Conservation (phyloP, 1,140 invertebrate genomes). For the Heterodera schachtii region DNA sequence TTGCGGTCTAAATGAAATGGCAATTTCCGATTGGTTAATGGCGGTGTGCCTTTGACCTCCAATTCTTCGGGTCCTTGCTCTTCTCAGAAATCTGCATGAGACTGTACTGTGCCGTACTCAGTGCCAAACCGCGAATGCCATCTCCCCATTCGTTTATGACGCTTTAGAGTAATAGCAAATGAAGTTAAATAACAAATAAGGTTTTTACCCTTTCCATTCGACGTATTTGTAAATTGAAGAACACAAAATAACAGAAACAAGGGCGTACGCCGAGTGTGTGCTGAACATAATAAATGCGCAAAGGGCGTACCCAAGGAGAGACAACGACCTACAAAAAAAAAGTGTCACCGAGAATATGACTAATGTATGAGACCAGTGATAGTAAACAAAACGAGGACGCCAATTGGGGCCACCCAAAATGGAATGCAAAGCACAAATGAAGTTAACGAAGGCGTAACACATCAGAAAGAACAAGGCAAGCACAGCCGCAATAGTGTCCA, state of each 20-base stretch:
- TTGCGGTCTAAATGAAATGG: conserved; percentile 43
- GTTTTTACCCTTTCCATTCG: conserved; percentile 87
- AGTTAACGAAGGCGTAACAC: conserved; percentile 99
- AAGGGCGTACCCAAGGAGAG: conserved; percentile 84
- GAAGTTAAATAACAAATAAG: conserved; percentile 10
- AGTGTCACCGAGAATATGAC: neutral
- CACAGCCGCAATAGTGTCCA: conserved; percentile 63
- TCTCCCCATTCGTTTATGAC: conserved; percentile 99
- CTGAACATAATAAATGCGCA: conserved; percentile 99
- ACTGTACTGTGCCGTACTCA: conserved; percentile 92
- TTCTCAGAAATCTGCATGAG: conserved; percentile 69
- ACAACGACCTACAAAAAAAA: conserved; percentile 72
- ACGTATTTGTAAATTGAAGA: conserved; percentile 97
- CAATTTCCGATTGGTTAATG: neutral
- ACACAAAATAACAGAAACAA: conserved; percentile 91
- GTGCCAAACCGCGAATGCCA: conserved; percentile 91
- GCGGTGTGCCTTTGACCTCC: conserved; percentile 43
- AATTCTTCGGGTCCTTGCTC: conserved; percentile 62
- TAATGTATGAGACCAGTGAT: conserved; percentile 84
- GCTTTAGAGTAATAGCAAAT: conserved; percentile 69
- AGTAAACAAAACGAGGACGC: conserved; percentile 95
- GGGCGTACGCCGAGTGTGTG: conserved; percentile 96
- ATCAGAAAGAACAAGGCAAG: conserved; percentile 86
- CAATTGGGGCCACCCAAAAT: conserved; percentile 90
- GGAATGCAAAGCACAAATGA: conserved; percentile 95